These are phyloP conservation scores for Eupeodes luniger DNA, from an alignment of 2,888 invertebrate species.

Conservation along the genomic window DNA sequence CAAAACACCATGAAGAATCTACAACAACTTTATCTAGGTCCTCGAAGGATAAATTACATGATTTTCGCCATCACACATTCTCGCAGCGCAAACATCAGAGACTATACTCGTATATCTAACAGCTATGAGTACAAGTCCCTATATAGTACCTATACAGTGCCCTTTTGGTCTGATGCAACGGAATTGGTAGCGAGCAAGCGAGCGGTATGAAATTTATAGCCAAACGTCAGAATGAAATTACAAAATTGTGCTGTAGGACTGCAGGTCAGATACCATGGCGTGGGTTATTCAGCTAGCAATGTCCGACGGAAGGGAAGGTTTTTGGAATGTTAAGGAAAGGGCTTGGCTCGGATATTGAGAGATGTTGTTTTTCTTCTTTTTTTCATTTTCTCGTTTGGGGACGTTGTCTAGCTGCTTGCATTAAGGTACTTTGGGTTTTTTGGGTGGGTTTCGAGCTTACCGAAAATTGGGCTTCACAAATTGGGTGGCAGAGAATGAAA, in stretches of 20 bases:
- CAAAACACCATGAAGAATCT: slow-evolving; percentile 43
- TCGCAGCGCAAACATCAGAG: neutral
- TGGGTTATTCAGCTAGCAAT: neutral
- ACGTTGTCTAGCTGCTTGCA: neutral
- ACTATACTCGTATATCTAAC: neutral
- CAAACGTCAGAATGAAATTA: slow-evolving; percentile 40
- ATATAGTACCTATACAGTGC: too few species aligned
- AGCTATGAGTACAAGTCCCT: too few species aligned
- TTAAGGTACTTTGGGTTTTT: neutral
- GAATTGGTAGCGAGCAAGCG: neutral
- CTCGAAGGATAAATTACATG: slow-evolving; percentile 54
- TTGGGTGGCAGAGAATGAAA: neutral
- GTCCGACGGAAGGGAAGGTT: neutral
- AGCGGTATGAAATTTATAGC: slow-evolving; percentile 47
- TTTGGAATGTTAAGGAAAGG: neutral
- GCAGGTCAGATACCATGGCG: slow-evolving; percentile 20
- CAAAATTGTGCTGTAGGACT: slow-evolving; percentile 8
- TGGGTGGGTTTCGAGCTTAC: neutral
- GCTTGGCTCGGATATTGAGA: slow-evolving; percentile 5
- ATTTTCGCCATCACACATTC: slow-evolving; percentile 42
- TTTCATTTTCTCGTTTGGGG: neutral
- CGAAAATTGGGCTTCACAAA: neutral
- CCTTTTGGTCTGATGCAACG: slow-evolving; percentile 10
- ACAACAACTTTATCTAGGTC: slow-evolving; percentile 50
- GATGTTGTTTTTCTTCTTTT: neutral